Evolutionary conservation across 1,140 invertebrate genomes (phyloP), one percentile per base, ranked within the genome.

Genomic region (Latrodectus geometricus): DNA sequence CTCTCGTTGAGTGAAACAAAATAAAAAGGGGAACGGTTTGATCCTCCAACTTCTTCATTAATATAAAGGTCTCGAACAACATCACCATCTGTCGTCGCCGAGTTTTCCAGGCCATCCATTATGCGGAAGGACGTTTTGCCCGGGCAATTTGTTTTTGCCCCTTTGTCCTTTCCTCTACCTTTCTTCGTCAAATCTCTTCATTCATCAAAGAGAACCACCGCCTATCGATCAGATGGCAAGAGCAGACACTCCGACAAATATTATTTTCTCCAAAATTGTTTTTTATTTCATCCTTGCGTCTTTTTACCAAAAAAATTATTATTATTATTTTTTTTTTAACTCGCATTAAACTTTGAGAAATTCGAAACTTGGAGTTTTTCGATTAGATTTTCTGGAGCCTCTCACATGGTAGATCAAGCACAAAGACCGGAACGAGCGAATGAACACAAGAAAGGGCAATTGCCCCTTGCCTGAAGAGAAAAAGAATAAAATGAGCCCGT

Each of bases 101-200:
- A 86, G 80, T 82, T 82, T 82, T 68, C 80, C 80, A 48, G 61
- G 48, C 74, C 74, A 86, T 86, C 83, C 83, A 86, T 86, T 86
- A 86, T 49, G 15, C 48, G 23, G 48, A 66, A 73, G 48, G 79
- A 75, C 72, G 72, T 86, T 86, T 77, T 86, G 66, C 82, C 83
- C 75, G 74, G 83, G 75, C 74, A 78, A 77, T 77, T 77, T 86
- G 74, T 86, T 77, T 86, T 77, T 86, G 74, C 74, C 83, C 74
- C 83, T 86, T 86, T 86, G 83, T 86, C 83, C 83, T 86, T 86
- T 86, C 70, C 76, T 77, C 56, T 70, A 69, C 74, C 75, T 78
- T 81, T 78, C 83, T 77, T 86, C 83, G 83, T 86, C 83, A 86
- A 86, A 86, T 86, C 56, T 86, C 83, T 86, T 49, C 83, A 86